Base-by-base conservation (phyloP, 1,140 invertebrate species). In the Pectinophora gossypiella region DNA sequence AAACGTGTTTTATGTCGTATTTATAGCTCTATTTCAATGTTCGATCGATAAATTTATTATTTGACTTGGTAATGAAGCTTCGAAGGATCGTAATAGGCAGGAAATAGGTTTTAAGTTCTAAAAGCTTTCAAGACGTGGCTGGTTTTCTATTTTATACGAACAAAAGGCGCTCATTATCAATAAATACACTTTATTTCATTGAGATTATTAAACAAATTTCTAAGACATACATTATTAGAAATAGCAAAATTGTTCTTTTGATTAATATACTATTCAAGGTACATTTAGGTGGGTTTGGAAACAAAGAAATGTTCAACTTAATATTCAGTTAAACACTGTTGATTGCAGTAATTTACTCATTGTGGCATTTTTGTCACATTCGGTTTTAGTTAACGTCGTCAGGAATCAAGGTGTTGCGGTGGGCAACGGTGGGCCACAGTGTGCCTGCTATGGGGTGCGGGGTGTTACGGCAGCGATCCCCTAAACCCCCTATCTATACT, bases 371-470 rank as follows among this genome's bases (percentile, higher is more conserved):
- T 32, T 40, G 16, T 40, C 36, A 40, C 36, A 18, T 15, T 32
- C 46, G 36, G 16, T 54, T 54, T 54, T 45, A 51, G 56, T 59
- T 59, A 54, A 50, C 56, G 43, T 59, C 50, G 44, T n/a, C n/a
- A 69, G 65, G 68, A 79, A 76, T 79, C 73, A 76, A 72, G 69
- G 69, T 72, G 62, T 60, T 67, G 51, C 55, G 56, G 61, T 59
- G 21, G 51, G 51, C 50, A 51, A 58, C 50, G 35, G 63, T 32
- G 55, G 62, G 49, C 48, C 40, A 36, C 9, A 27, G 48, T 15
- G 54, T 46, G 12, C 46, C n/a, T n/a, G 49, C 48, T 43, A 36
- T 12, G 36, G 48, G 20, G 54, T 46, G 12, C 46, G 16, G 16
- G 50, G 47, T 51, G 43, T 58, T 60, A 53, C 59, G 53, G 23